phyloP scores from a whole-genome alignment of 2,113 vertebrate species.

The Gobius niger region DNA sequence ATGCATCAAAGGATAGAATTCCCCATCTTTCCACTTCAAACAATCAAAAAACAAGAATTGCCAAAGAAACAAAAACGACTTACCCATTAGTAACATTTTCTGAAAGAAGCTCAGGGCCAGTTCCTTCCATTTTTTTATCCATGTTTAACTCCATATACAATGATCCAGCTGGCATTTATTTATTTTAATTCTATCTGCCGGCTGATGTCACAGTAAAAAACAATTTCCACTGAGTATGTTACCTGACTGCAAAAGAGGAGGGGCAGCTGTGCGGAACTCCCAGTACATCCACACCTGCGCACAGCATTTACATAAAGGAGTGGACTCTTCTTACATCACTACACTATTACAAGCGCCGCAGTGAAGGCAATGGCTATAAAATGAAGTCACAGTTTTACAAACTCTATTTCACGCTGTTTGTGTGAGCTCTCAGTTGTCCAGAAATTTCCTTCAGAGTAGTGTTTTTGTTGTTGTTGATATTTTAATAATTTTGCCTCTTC shows the following conservation, averaged over 20 bases:
- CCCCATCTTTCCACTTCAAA: background rate
- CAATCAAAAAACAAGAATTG: background rate
- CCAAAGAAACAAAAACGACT: background rate
- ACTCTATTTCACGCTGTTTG: too few species aligned
- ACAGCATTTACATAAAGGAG: slow-evolving; percentile 40
- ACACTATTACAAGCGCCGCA: too few species aligned
- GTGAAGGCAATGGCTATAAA: too few species aligned
- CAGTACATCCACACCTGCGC: slow-evolving; percentile 38
- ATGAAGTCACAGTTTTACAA: too few species aligned
- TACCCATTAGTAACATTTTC: slow-evolving; percentile 53
- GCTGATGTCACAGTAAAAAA: slow-evolving; percentile 52
- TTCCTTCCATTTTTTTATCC: slow-evolving; percentile 44
- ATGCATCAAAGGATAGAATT: background rate
- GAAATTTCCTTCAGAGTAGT: too few species aligned
- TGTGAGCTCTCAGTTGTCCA: too few species aligned
- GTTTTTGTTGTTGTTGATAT: too few species aligned
- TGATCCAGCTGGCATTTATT: slow-evolving; percentile 8
- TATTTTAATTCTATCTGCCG: slow-evolving; percentile 10
- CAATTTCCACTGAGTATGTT: slow-evolving; percentile 44
- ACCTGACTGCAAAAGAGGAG: slow-evolving; percentile 51
- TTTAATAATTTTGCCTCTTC: too few species aligned
- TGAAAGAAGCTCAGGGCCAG: slow-evolving; percentile 4
- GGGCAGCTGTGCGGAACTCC: slow-evolving; percentile 25
- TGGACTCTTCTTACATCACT: background rate
- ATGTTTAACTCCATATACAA: slow-evolving; percentile 28